Evolutionary conservation across 2,797 vertebrate genomes (phyloP).

Genomic region (Gymnoscopelus braueri): DNA sequence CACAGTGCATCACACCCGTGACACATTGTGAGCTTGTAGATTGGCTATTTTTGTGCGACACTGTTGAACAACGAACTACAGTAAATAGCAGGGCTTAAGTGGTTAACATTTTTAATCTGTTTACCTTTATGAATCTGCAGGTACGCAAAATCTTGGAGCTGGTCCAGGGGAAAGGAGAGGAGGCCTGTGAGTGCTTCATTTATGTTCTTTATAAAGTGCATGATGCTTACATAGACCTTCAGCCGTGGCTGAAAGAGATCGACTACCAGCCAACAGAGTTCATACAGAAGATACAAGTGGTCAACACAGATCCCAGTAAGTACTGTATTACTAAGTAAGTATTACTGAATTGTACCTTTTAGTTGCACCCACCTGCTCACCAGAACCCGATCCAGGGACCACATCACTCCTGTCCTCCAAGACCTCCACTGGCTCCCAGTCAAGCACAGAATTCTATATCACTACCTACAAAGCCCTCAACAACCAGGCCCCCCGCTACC

Average conservation of each 20-base stretch:
- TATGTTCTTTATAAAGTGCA: slow-evolving; percentile 84
- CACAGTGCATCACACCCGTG: too few relatives aligned
- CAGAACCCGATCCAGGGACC: too few relatives aligned
- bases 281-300: slow-evolving; percentile 77
- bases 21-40: too few relatives aligned
- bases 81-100: too few relatives aligned
- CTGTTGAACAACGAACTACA: too few relatives aligned
- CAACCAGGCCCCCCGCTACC: too few relatives aligned
- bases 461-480: too few relatives aligned
- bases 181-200: slow-evolving; percentile 89
- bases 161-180: slow-evolving; percentile 93
- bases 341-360: background rate
- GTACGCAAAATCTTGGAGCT: slow-evolving; percentile 93
- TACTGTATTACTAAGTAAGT: background rate
- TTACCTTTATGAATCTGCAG: slow-evolving; percentile 62
- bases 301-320: slow-evolving; percentile 94
- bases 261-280: slow-evolving; percentile 79
- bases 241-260: slow-evolving; percentile 88
- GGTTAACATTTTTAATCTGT: background rate
- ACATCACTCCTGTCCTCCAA: too few relatives aligned
- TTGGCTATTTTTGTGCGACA: too few relatives aligned
- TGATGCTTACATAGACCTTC: slow-evolving; percentile 90
- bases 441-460: too few relatives aligned
- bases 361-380: background rate
- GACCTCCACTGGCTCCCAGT: too few relatives aligned